A percentile compares a stretch with the other conserved stretches of the same genome.
Evolutionary conservation across 1,140 invertebrate species (phyloP).

Genomic region (Xylocopa sonorina): DNA sequence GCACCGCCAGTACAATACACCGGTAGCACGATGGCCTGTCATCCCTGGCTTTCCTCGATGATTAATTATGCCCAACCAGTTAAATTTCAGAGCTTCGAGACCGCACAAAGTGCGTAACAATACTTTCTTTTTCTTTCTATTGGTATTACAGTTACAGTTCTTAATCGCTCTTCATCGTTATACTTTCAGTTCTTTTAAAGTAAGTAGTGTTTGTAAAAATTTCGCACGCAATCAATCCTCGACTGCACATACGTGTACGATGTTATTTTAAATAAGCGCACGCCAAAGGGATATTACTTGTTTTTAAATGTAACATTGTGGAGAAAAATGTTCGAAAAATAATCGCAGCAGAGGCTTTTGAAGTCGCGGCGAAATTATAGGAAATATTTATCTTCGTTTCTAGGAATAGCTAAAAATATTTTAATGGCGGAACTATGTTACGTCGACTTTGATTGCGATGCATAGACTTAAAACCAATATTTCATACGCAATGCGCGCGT

Average conservation of each 20-base stretch:
- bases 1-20: conserved; percentile 91
- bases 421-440: not conserved
- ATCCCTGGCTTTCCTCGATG: conserved; percentile 99
- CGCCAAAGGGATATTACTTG: too few species aligned
- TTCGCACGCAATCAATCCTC: too few species aligned
- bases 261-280: too few species aligned
- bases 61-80: conserved; percentile 99
- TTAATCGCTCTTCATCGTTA: not conserved
- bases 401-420: not conserved
- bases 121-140: not conserved
- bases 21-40: conserved; percentile 98
- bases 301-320: too few species aligned
- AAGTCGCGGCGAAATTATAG: not conserved
- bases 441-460: not conserved
- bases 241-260: too few species aligned
- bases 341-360: too few species aligned
- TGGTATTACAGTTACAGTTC: not conserved
- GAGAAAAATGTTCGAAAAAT: too few species aligned
- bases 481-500: not conserved
- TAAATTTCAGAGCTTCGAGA: conserved; percentile 99
- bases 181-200: too few species aligned
- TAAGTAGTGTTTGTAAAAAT: too few species aligned
- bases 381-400: not conserved
- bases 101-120: conserved; percentile 91
- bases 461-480: not conserved